phyloP scores from a whole-genome alignment of 2,888 invertebrate genomes.

The Poecilobothrus nobilitatus region DNA sequence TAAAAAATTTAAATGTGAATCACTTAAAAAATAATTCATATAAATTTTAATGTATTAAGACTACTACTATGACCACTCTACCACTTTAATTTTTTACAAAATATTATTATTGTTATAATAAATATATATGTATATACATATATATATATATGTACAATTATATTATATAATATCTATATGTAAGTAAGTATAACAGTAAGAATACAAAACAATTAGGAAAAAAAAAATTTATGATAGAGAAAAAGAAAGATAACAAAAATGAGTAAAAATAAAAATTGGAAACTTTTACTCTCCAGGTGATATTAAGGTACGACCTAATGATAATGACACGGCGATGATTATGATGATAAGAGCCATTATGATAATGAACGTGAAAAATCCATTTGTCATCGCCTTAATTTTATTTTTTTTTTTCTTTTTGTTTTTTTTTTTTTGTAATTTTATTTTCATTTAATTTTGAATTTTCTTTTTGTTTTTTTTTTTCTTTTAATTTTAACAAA shows the following conservation, averaged over 20 bases:
- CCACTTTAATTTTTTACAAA: too few species aligned
- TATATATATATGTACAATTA: too few species aligned
- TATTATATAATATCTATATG: too few species aligned
- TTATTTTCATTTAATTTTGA: not conserved
- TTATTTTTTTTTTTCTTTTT: not conserved
- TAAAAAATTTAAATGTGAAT: too few species aligned
- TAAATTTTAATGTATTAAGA: too few species aligned
- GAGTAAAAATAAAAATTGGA: not conserved
- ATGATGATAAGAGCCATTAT: conserved; percentile 1
- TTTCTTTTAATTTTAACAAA: too few species aligned
- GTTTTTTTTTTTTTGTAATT: not conserved
- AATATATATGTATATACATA: too few species aligned
- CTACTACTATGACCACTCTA: too few species aligned
- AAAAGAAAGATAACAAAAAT: not conserved
- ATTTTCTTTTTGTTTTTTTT: not conserved
- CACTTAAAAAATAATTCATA: too few species aligned
- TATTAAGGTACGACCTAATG: conserved; percentile 4
- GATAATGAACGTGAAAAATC: conserved; percentile 6
- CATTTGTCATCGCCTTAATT: conserved; percentile 1
- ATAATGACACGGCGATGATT: conserved; percentile 1
- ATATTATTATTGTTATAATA: too few species aligned
- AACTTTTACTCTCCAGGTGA: not conserved
- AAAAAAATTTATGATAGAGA: not conserved
- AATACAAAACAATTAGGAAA: too few species aligned
- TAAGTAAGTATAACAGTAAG: too few species aligned